Base-by-base conservation (phyloP, 2,888 invertebrate species). In the Epinotia nisella region DNA sequence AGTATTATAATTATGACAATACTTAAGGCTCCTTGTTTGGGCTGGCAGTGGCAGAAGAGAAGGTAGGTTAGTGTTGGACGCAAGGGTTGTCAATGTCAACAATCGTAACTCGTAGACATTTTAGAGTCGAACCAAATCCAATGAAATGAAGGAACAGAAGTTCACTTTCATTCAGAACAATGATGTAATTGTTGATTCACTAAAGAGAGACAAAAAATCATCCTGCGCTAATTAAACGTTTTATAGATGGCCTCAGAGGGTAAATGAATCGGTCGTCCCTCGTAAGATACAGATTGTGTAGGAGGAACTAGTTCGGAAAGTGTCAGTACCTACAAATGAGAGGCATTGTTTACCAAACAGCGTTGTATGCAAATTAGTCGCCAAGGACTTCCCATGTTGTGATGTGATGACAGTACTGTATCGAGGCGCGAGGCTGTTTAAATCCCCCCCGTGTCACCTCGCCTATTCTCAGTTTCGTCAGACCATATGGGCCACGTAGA, bases 1-100 rank as follows among this genome's bases (percentile, higher is more conserved):
- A 73, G 73, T 73, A 69, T 73, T 73, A 69, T 69, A 45, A 41
- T 73, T 58, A 59, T 69, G 73, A 73, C 73, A 73, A 73, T 73
- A 73, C 64, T 61, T 73, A 69, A n/a, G 64, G 49, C 69, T 59
- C 56, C 24, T 67, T 67, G 67, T 39, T 66, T 51, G 56, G 19
- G 59, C 21, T 41, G 51, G 19, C 45, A 51, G 67, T 15, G 45
- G 11, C 2, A 24, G 21, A 24, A 24, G 1, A 65, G 53, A 29
- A 29, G 17, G 35, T 56, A 45, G 24, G 41, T 41, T 49, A 62
- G 51, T 55, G 21, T 56, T 45, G 70, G 56, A 49, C 13, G 51
- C n/a, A 58, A 65, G 64, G 58, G 70, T 59, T 59, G 64, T 49
- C 64, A 59, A 51, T 29, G 45, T 59, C 60, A 45, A 24, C 19